Percentiles rank a stretch among this genome's conserved stretches.
These are phyloP conservation scores for Alligator sinensis DNA, from an alignment of 2,113 vertebrate species.

Conservation along the genomic window DNA sequence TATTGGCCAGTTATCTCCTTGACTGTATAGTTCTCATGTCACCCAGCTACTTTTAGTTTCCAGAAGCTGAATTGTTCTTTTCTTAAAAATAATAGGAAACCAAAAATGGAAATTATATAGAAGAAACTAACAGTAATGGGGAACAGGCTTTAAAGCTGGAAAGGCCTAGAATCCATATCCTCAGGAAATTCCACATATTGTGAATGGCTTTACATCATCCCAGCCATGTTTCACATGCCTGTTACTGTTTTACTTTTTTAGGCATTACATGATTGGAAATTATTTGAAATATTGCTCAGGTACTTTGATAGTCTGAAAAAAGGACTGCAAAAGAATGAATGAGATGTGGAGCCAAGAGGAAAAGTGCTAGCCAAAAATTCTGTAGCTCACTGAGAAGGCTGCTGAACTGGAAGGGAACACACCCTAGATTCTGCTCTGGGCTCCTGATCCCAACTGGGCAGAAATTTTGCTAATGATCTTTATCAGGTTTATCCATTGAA, in stretches of 20 bases:
- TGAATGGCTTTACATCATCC: background rate
- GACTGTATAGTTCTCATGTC: background rate
- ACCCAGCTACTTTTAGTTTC: background rate
- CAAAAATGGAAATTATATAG: background rate
- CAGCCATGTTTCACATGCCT: background rate
- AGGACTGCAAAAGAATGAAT: background rate
- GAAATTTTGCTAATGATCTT: too few relatives aligned
- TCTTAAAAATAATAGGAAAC: background rate
- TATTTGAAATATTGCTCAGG: background rate
- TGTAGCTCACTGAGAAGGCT: too few relatives aligned
- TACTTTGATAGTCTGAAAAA: background rate
- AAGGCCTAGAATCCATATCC: background rate
- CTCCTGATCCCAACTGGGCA: too few relatives aligned
- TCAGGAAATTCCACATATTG: background rate
- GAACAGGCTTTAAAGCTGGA: background rate
- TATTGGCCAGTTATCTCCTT: too few relatives aligned
- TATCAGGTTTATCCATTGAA: too few relatives aligned
- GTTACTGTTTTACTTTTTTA: background rate
- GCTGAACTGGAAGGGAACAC: too few relatives aligned
- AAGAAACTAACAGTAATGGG: background rate
- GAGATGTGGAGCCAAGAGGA: too few relatives aligned
- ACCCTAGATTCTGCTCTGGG: too few relatives aligned
- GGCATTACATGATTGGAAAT: background rate
- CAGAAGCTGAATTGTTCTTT: accelerated
- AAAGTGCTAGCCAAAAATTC: too few relatives aligned